Evolutionary conservation across 2,113 vertebrate species (phyloP), one percentile per base, ranked within the genome.

Genomic region (Vulpes lagopus): DNA sequence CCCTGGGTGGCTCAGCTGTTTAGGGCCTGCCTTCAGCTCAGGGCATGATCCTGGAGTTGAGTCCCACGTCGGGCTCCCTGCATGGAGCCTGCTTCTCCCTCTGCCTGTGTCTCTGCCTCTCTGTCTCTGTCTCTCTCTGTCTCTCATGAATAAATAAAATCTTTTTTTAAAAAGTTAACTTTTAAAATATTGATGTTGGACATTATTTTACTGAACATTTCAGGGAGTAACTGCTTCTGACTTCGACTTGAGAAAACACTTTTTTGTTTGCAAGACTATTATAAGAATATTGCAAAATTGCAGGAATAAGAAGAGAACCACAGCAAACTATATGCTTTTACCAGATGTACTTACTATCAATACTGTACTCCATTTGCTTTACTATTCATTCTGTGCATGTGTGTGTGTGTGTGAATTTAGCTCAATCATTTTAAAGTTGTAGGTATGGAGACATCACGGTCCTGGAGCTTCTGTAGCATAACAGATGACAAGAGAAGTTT

Each of bases 171-270:
- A 43, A 43, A 43, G 43, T 43, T 43, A 43, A 43, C 43, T 43
- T 43, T 43, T 43, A 43, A 43, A 43, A 43, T 43, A 98, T 98
- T 93, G 96, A 98, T 97, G 93, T 98, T 98, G 98, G 98, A 97
- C 98, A 98, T 98, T 96, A 98, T 98, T 99, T 98, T 98, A 98
- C 98, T 98, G 98, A 94, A 98, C 97, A 95, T 98, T 98, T 98
- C 98, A 98, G 98, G 98, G 97, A 99, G 98, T 98, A 98, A 98
- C 97, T 97, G 98, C 98, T 98, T 99, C 97, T 98, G 98, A 98
- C 97, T 99, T 98, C 98, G 98, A 98, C 98, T 98, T 97, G 98
- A 99, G 98, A 98, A 98, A 98, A 98, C 98, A 98, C 98, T 98
- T 95, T 87, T 96, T 98, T 98, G 98, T 22, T 74, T 25, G 12